These are phyloP conservation scores for Calyptomena viridis DNA, from an alignment of 2,113 vertebrate species.

Conservation along the genomic window DNA sequence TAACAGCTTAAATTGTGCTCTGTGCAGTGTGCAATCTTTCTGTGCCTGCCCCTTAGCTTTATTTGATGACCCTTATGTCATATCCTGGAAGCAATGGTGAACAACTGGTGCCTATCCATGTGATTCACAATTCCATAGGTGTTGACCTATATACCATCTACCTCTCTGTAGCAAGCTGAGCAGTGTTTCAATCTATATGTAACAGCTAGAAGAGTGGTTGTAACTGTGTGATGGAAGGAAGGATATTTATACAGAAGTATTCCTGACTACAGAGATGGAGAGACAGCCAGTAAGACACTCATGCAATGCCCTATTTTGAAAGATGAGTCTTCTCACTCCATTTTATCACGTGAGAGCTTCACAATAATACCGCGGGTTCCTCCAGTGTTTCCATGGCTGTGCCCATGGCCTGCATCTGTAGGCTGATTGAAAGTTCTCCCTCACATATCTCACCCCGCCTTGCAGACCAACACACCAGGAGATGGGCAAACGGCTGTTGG, in stretches of 20 bases:
- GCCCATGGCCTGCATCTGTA: not conserved
- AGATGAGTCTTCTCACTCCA: not conserved
- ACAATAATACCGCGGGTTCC: not conserved
- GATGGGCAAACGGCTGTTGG: constrained; percentile 60
- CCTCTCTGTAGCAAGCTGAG: not conserved
- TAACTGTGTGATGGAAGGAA: not conserved
- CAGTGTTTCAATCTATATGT: not conserved
- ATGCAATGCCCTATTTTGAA: not conserved
- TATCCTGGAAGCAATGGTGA: not conserved
- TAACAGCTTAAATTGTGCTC: not conserved
- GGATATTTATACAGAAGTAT: not conserved
- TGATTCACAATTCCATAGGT: not conserved
- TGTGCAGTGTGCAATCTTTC: not conserved
- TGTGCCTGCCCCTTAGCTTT: not conserved
- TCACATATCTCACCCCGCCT: not conserved
- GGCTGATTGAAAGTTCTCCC: not conserved
- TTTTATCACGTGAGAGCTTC: not conserved
- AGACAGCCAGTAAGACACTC: not conserved
- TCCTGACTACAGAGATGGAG: not conserved
- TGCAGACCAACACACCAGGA: constrained; percentile 61
- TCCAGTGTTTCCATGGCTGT: not conserved
- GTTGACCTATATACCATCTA: not conserved
- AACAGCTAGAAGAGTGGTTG: not conserved
- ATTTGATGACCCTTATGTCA: not conserved
- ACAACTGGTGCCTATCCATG: not conserved